Conservation (phyloP, 2,888 invertebrate species). For the Drosophila demipolita region DNA sequence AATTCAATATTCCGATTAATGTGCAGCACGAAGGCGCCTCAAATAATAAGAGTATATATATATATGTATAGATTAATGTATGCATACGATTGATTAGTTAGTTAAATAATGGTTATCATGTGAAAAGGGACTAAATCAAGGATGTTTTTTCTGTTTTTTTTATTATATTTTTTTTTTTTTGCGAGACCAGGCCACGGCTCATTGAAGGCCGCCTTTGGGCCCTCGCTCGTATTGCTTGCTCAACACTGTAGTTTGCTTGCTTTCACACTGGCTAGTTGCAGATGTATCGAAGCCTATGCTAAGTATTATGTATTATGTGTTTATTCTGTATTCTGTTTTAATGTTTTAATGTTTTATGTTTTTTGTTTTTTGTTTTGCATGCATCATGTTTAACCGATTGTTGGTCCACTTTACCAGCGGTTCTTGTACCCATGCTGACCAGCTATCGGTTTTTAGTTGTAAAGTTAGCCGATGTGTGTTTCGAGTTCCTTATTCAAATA, state of each 20-base stretch:
- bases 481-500: constrained; percentile 48
- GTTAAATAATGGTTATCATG: constrained; percentile 33
- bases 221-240: constrained; percentile 83
- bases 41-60: constrained; percentile 52
- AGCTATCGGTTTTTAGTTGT: constrained; percentile 70
- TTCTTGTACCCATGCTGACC: constrained; percentile 58
- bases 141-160: constrained; percentile 14
- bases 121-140: constrained; percentile 44
- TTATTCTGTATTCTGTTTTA: background rate
- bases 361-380: constrained; percentile 43
- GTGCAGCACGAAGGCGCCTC: constrained; percentile 56
- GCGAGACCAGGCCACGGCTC: constrained; percentile 68
- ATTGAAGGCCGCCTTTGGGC: constrained; percentile 55
- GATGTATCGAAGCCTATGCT: constrained; percentile 49
- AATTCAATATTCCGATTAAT: constrained; percentile 81
- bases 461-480: constrained; percentile 56
- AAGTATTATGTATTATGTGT: constrained; percentile 23
- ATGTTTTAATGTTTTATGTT: constrained; percentile 24
- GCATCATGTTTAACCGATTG: constrained; percentile 70
- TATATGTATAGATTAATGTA: constrained; percentile 19
- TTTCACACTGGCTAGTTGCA: constrained; percentile 27
- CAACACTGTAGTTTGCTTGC: constrained; percentile 77
- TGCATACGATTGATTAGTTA: constrained; percentile 31
- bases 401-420: constrained; percentile 85
- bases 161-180: constrained; percentile 11